phyloP scores from a whole-genome alignment of 2,888 invertebrate species.

The Andrena flavipes region DNA sequence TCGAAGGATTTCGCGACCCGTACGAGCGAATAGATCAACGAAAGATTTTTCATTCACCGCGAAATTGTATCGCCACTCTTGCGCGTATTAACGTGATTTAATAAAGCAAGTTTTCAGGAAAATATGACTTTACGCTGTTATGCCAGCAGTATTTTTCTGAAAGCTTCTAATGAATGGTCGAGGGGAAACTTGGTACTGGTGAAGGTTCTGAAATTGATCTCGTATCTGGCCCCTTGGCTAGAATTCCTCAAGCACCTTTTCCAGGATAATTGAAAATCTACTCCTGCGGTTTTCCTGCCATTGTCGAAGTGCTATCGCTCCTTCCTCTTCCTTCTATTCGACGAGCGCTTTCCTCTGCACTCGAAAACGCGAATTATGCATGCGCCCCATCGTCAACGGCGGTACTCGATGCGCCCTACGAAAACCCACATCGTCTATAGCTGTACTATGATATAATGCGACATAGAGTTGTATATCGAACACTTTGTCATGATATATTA shows the following conservation, averaged over 20 bases:
- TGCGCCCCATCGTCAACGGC: conserved; percentile 33
- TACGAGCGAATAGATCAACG: background rate
- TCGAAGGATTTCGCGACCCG: background rate
- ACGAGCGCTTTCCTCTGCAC: background rate
- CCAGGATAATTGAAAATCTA: conserved; percentile 68
- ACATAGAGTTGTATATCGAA: conserved; percentile 16
- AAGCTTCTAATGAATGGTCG: background rate
- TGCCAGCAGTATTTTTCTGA: conserved; percentile 9
- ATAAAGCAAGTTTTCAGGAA: background rate
- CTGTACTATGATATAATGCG: conserved; percentile 2
- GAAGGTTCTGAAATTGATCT: conserved; percentile 24
- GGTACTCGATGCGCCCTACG: conserved; percentile 28
- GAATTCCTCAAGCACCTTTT: conserved; percentile 54
- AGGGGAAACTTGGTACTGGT: background rate
- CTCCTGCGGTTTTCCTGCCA: conserved; percentile 49
- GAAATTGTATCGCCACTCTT: background rate
- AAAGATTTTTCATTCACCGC: background rate
- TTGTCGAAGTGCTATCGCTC: conserved; percentile 51
- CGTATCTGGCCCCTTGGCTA: conserved; percentile 32
- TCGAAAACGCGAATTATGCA: conserved; percentile 60
- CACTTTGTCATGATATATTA: background rate
- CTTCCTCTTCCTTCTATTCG: background rate
- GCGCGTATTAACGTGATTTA: background rate
- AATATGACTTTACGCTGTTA: background rate
- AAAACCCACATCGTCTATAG: conserved; percentile 2